Base-by-base conservation (phyloP, 1,140 invertebrate species). In the Nomia melanderi region DNA sequence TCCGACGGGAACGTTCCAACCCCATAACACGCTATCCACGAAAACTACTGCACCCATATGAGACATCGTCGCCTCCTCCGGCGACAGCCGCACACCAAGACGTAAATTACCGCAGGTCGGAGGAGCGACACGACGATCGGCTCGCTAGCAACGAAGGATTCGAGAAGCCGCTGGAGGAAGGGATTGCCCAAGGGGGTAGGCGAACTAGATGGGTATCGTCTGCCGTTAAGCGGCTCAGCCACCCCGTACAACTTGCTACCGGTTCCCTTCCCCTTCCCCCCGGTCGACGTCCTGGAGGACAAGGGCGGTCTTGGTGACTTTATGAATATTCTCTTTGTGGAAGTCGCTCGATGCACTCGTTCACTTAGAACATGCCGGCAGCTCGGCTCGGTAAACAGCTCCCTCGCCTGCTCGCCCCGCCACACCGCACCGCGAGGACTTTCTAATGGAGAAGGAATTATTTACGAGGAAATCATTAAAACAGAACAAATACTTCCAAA, bases 321-420 rank as follows among this genome's bases (percentile, higher is more conserved):
- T 86, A 86, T 86, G 84, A 86, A 86, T 86, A 86, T 86, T 86
- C 84, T 80, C 84, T 86, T 83, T 86, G 84, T 83, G 57, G 36
- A 39, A 56, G 72, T 84, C 59, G 79, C 72, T 69, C 66, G 79
- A 70, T 85, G 79, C 83, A 81, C 83, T 85, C 77, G 74, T 82
- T 83, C 81, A 78, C 83, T 86, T 78, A 75, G 84, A 86, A 85
- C 74, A 86, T 56, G 84, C 66, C 71, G 65, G 62, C 63, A 69
- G 25, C 59, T 54, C 39, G 69, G 67, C 78, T 73, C 59, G 39
- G 73, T 66, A 77, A 84, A 83, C 78, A 82, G 27, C 31, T 11
- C 8, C 29, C 50, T 29, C 31, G n/a, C n/a, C n/a, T n/a, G n/a
- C 33, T 17, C 6, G n/a, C 27, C 33, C 2, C 29, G 25, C 12